Evolutionary conservation across 2,797 vertebrate genomes (phyloP).

Genomic region (Numenius phaeopus): DNA sequence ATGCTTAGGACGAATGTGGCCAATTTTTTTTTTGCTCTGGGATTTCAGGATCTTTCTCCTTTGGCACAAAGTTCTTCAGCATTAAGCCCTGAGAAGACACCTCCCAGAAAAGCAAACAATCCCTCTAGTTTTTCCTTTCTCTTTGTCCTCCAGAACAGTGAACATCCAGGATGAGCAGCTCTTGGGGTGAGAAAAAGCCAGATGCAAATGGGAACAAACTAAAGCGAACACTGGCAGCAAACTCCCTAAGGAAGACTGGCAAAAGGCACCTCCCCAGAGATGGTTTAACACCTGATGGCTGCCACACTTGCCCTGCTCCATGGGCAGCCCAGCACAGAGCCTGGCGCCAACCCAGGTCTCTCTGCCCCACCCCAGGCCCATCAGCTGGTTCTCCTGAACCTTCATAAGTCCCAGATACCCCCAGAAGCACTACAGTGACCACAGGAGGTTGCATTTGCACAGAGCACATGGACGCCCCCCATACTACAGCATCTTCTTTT

Average conservation of each 20-base stretch:
- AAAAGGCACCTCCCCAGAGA: background rate
- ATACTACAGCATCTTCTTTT: background rate
- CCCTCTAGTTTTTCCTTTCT: background rate
- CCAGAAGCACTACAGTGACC: background rate
- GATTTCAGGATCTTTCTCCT: slow-evolving; percentile 63
- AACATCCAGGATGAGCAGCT: background rate
- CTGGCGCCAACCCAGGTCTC: background rate
- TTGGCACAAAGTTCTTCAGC: background rate
- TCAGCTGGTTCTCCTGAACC: background rate
- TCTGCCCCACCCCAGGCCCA: background rate
- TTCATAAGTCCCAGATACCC: background rate
- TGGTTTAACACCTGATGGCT: background rate
- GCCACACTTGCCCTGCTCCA: background rate
- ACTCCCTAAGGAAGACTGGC: background rate
- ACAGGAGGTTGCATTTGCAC: background rate
- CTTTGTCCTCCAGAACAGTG: background rate
- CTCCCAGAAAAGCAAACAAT: background rate
- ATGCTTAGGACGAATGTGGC: slow-evolving; percentile 79
- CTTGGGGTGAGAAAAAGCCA: accelerated
- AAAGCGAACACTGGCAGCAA: accelerated
- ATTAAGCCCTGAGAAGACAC: background rate
- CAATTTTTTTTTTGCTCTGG: slow-evolving; percentile 62
- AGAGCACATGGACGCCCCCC: accelerated
- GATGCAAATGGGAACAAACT: background rate
- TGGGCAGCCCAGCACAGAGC: background rate